These are phyloP conservation scores for Rotaria socialis DNA, from an alignment of 2,888 invertebrate genomes.

Conservation along the genomic window DNA sequence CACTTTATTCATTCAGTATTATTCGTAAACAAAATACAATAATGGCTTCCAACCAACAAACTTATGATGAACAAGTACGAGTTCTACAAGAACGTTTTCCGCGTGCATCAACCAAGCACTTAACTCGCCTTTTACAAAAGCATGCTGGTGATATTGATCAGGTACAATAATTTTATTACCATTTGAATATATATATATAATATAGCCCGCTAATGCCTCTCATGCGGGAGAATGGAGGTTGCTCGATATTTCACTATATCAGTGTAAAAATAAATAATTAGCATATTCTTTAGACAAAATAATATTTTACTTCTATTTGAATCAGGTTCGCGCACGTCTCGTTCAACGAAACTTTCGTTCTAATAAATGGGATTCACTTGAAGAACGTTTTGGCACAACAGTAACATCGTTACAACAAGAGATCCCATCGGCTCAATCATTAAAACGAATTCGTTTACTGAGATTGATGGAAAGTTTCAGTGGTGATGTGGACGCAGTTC, in stretches of 20 bases:
- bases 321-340: neutral
- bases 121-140: neutral
- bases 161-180: neutral
- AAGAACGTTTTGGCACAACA: neutral
- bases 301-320: neutral
- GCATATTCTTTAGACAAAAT: no score
- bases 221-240: constrained; percentile 9
- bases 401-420: constrained; percentile 7
- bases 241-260: neutral
- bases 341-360: neutral
- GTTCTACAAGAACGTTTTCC: neutral
- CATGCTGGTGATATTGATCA: neutral
- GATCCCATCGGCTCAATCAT: neutral
- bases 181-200: neutral
- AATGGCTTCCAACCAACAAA: neutral
- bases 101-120: neutral
- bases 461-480: neutral
- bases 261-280: neutral
- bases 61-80: neutral
- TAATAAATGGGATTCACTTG: neutral
- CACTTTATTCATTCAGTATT: neutral
- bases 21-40: neutral
- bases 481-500: constrained; percentile 3
- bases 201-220: neutral
- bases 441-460: neutral